Evolutionary conservation across 2,888 invertebrate genomes (phyloP), one percentile per base, ranked within the genome.

Genomic region (Carpatolechia fugitivella): DNA sequence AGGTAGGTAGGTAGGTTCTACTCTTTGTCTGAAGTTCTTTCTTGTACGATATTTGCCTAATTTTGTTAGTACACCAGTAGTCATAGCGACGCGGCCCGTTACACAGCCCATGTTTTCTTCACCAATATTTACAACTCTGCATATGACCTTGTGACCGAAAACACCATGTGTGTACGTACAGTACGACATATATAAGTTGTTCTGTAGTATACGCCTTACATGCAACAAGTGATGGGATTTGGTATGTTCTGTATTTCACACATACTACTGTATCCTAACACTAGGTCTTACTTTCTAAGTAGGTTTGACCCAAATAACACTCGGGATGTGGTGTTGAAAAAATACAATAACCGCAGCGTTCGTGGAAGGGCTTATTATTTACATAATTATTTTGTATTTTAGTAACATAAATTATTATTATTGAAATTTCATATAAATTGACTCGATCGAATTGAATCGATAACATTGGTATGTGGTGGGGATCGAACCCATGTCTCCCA

Each of bases 1-100:
- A n/a, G n/a, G n/a, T n/a, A 24, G 24, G 24, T 24, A 3, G 3
- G 24, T 24, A 24, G 3, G 3, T 24, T 4, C 24, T 24, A 24
- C 6, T 4, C 24, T 3, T 24, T 24, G n/a, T 24, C 24, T 4
- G 6, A 24, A 24, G 1, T n/a, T 8, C 3, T 33, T 11, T 11
- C 14, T 48, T 10, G 10, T 56, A 40, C 63, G 62, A 66, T 74
- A 75, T 78, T 80, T 78, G 73, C 80, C 75, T 79, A 83, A 85
- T 82, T 80, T 80, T 87, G 85, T 86, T 86, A 82, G 74, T 80
- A 78, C 72, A 68, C 64, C 44, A n/a, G 82, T 85, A 56, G 60
- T 72, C 66, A 77, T 80, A 65, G 69, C 64, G 64, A 86, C 38
- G 46, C 60, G 56, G 59, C 38, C 60, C 57, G 57, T 55, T 54